phyloP scores from a whole-genome alignment of 2,888 invertebrate genomes.

The Drepanosiphum platanoidis region DNA sequence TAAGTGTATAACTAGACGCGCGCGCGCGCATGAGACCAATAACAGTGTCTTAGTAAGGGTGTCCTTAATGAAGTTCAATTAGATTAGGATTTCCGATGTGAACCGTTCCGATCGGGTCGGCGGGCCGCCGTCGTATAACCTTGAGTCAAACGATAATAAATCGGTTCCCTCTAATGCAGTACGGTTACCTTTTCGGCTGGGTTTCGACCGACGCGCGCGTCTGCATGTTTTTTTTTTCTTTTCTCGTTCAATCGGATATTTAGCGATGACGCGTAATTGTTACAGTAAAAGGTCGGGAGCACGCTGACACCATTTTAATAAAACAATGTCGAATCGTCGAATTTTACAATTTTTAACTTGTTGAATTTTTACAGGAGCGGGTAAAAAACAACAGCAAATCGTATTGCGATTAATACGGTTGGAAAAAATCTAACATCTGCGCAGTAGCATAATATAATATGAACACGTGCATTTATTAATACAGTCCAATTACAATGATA shows the following conservation, averaged over 20 bases:
- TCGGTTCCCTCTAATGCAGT: not conserved
- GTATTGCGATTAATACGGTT: no score
- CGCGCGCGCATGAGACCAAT: not conserved
- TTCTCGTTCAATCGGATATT: not conserved
- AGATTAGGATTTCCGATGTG: not conserved
- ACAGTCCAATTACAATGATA: no score
- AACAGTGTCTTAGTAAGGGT: not conserved
- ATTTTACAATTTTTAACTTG: no score
- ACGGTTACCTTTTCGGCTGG: not conserved
- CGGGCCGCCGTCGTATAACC: not conserved
- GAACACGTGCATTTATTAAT: no score
- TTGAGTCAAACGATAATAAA: slow-evolving; percentile 25
- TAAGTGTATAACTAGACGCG: no score
- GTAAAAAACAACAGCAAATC: no score
- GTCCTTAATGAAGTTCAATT: slow-evolving; percentile 34
- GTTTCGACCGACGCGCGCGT: not conserved
- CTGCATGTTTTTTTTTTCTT: not conserved
- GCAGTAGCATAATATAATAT: no score
- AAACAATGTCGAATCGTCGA: no score
- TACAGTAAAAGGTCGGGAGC: no score
- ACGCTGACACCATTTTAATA: no score
- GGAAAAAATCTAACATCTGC: no score
- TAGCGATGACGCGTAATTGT: not conserved
- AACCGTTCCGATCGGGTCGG: not conserved
- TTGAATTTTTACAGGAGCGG: no score